phyloP scores from a whole-genome alignment of 2,797 vertebrate genomes.

The Lemur catta region DNA sequence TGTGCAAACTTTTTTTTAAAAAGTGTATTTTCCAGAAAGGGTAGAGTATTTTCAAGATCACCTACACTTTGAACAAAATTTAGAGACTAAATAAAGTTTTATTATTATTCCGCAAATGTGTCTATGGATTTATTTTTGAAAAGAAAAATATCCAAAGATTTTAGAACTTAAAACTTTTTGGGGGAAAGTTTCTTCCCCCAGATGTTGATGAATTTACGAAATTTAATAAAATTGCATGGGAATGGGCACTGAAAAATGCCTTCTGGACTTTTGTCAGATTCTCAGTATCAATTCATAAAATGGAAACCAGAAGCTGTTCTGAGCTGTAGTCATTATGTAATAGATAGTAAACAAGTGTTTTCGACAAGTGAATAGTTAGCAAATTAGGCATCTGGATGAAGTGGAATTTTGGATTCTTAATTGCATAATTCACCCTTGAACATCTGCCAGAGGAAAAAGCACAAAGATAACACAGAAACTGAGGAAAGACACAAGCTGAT shows the following conservation, averaged over 20 bases:
- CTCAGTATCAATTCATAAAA: constrained; percentile 69
- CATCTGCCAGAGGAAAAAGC: constrained; percentile 81
- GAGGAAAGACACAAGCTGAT: constrained; percentile 70
- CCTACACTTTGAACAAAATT: constrained; percentile 26
- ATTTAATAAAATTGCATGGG: constrained; percentile 57
- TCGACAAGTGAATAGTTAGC: constrained; percentile 79
- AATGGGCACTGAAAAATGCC: constrained; percentile 44
- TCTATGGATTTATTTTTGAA: background rate
- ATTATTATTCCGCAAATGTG: constrained; percentile 4
- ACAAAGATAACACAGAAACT: constrained; percentile 71
- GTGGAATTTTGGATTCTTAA: constrained; percentile 80
- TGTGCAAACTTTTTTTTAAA: background rate
- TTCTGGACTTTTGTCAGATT: constrained; percentile 72
- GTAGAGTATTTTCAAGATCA: background rate
- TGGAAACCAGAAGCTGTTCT: constrained; percentile 76
- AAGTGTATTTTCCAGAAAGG: background rate
- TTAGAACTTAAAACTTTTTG: constrained; percentile 29
- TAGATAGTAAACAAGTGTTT: constrained; percentile 80
- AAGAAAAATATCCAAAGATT: constrained; percentile 13
- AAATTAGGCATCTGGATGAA: constrained; percentile 83
- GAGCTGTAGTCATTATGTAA: constrained; percentile 65
- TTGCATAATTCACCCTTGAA: constrained; percentile 81
- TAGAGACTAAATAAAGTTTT: constrained; percentile 8
- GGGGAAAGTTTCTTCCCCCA: background rate
- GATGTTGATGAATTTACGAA: constrained; percentile 59